phyloP scores from a whole-genome alignment of 2,797 vertebrate genomes.

The Pseudotriccus pelzelni region DNA sequence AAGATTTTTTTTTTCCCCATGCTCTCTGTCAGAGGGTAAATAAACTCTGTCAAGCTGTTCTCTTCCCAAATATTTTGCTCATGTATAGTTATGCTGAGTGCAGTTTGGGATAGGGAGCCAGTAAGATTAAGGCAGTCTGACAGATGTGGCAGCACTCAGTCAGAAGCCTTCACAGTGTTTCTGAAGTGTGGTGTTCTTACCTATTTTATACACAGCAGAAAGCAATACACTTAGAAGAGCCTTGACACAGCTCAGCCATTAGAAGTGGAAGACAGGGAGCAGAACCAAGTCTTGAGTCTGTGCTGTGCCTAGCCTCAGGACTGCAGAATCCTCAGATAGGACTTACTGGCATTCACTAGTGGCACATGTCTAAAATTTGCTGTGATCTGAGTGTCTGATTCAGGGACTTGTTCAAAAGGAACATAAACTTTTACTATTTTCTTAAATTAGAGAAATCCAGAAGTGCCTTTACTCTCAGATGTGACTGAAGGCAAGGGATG shows the following conservation, averaged over 20 bases:
- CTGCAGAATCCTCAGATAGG: not conserved
- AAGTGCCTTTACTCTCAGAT: not conserved
- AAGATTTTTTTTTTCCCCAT: not conserved
- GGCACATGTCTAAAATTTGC: not conserved
- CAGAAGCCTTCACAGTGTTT: not conserved
- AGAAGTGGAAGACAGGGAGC: not conserved
- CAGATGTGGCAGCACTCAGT: not conserved
- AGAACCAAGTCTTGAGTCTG: not conserved
- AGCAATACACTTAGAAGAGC: not conserved
- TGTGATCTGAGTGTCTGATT: not conserved
- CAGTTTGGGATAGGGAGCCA: not conserved
- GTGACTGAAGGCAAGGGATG: not conserved
- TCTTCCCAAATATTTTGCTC: not conserved
- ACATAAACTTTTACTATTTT: not conserved
- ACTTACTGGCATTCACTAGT: not conserved
- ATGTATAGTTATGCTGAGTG: not conserved
- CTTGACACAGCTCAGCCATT: not conserved
- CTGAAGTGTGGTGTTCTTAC: not conserved
- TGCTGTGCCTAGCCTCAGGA: not conserved
- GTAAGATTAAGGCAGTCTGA: not conserved
- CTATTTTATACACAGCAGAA: not conserved
- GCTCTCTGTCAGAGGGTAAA: not conserved
- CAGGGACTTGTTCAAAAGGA: not conserved
- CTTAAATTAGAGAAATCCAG: not conserved
- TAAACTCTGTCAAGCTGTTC: not conserved